Evolutionary conservation across 2,888 invertebrate species (phyloP), one percentile per base, ranked within the genome.

Genomic region (Campoletis raptor): DNA sequence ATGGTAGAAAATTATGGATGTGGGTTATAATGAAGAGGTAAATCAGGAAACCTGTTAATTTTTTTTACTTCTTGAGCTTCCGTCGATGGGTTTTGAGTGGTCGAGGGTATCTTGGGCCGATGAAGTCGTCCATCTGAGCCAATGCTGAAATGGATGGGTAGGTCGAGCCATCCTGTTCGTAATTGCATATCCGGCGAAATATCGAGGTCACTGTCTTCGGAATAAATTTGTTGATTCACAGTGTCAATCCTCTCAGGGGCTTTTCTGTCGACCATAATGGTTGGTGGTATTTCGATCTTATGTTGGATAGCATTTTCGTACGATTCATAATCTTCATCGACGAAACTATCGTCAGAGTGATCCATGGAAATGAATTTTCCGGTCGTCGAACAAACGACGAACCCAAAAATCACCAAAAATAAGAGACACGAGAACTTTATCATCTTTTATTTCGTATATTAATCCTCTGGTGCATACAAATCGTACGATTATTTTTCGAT

Each of bases 361-460:
- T 6, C 15, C 67, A 12, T 0, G 10, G 2, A 10, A 21, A 40
- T 12, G n/a, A 40, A 4, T 64, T 30, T 40, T 1, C 18, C 78
- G 67, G 12, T 42, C 8, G 10, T 24, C 12, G 72, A 48, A 61
- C 8, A 45, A 61, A 40, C 61, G 15, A 80, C 5, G 15, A 61
- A n/a, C 4, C 80, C 70, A 10, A 72, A 61, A n/a, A 72, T 48
- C 21, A 45, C 61, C 61, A 80, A 57, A 4, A 18, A 61, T 24
- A 80, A 21, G 3, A 64, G 9, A 48, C 36, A 3, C 15, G 15
- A 40, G 8, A 52, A 21, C 9, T 40, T 48, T 54, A 7, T 36
- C 76, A 30, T 30, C 15, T 66, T 77, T 61, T n/a, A n/a, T 18
- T 2, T 74, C 4, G 24, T 6, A 40, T 40, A 4, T 48, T 0